phyloP scores from a whole-genome alignment of 2,888 invertebrate genomes.

The Iselma pallidipennis region DNA sequence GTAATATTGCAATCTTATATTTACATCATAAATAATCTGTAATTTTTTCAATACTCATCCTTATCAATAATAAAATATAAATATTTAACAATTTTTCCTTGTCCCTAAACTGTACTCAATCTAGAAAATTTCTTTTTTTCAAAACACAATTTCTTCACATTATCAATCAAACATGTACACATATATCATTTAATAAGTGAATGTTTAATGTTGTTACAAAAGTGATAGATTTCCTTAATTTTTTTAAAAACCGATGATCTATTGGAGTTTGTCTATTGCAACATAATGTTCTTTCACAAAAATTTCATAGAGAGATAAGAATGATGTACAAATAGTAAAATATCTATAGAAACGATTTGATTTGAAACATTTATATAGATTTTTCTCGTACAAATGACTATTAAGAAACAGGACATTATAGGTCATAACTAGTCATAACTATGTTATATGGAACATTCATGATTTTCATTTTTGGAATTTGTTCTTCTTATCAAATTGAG shows the following conservation, averaged over 20 bases:
- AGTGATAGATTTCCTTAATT: not conserved
- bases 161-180: not conserved
- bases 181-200: not conserved
- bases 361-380: not conserved
- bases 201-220: not conserved
- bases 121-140: not conserved
- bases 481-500: not conserved
- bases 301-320: constrained; percentile 23
- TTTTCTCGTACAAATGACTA: not conserved
- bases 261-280: constrained; percentile 19
- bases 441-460: not conserved
- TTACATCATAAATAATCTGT: not conserved
- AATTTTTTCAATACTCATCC: not conserved
- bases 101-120: not conserved
- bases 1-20: not conserved
- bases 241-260: not conserved
- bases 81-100: not conserved
- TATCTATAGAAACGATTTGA: too few species aligned
- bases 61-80: not conserved
- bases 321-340: too few species aligned
- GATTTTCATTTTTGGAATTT: not conserved
- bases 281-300: constrained; percentile 16
- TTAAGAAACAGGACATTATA: constrained; percentile 21
- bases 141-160: not conserved
- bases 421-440: constrained; percentile 7